Percentiles rank a stretch among this genome's conserved stretches.
Conservation (phyloP, 2,113 vertebrate genomes). For the Probosciger aterrimus region DNA sequence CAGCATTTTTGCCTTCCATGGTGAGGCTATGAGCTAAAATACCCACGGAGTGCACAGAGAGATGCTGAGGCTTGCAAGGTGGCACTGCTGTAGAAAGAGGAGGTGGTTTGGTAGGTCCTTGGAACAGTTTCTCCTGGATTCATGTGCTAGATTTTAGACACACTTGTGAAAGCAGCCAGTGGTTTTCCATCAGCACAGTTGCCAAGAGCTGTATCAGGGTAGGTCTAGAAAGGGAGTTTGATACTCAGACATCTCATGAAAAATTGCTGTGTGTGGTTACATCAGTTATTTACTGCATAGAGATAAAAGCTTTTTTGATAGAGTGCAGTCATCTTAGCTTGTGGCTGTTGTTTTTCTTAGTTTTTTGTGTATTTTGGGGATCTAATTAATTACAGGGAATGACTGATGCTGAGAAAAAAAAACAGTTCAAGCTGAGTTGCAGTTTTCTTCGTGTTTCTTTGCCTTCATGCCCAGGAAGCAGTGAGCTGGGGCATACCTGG, state of each 20-base stretch:
- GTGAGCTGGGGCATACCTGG: neutral
- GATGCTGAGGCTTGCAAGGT: neutral
- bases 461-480: neutral
- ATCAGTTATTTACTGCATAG: constrained; percentile 39
- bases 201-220: neutral
- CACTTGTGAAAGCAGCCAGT: neutral
- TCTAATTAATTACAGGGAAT: constrained; percentile 37
- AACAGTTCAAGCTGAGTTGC: neutral
- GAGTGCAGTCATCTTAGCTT: constrained; percentile 36
- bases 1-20: neutral
- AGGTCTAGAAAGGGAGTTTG: neutral
- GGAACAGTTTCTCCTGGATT: neutral
- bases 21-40: neutral
- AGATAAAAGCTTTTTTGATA: constrained; percentile 50
- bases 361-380: constrained; percentile 47
- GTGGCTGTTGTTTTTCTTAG: constrained; percentile 54
- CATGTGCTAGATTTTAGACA: neutral
- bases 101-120: neutral
- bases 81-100: neutral
- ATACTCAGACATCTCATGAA: constrained; percentile 19
- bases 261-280: constrained; percentile 30
- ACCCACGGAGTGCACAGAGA: neutral
- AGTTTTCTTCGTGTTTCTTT: constrained; percentile 1
- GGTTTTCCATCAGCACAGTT: constrained; percentile 36
- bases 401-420: constrained; percentile 23